These are phyloP conservation scores for Zalophus californianus DNA, from an alignment of 2,797 vertebrate species.

Conservation along the genomic window DNA sequence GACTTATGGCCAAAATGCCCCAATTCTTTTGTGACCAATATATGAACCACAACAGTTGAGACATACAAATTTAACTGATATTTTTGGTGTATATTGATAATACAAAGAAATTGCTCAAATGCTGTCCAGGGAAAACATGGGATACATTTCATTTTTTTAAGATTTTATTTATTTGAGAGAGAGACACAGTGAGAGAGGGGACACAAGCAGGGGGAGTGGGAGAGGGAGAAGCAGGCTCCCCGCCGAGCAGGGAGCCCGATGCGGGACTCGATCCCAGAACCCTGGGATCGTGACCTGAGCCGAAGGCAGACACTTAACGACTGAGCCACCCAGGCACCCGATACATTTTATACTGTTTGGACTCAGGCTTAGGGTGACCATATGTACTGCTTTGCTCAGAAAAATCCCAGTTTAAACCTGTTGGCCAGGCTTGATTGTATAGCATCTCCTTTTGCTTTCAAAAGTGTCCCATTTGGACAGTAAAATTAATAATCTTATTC, in stretches of 20 bases:
- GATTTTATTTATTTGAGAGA: too few relatives aligned
- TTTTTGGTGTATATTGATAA: neutral
- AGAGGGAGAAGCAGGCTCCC: too few relatives aligned
- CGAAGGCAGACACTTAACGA: too few relatives aligned
- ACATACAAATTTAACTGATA: neutral
- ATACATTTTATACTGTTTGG: neutral
- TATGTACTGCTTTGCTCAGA: neutral
- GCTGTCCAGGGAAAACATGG: neutral
- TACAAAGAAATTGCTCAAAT: conserved; percentile 10
- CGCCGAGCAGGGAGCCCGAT: too few relatives aligned
- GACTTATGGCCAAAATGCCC: neutral
- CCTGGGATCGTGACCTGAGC: too few relatives aligned
- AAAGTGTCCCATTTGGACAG: neutral
- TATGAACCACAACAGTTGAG: neutral
- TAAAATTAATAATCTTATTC: neutral
- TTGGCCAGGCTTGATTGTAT: neutral
- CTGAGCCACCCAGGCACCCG: neutral
- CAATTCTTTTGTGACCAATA: neutral
- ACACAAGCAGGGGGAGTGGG: too few relatives aligned
- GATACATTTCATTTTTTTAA: neutral
- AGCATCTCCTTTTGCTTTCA: neutral
- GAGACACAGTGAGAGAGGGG: too few relatives aligned
- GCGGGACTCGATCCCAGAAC: too few relatives aligned
- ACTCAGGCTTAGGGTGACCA: neutral
- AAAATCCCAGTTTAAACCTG: neutral